phyloP scores from a whole-genome alignment of 2,888 invertebrate species.

The Branchipolynoe longqiensis region DNA sequence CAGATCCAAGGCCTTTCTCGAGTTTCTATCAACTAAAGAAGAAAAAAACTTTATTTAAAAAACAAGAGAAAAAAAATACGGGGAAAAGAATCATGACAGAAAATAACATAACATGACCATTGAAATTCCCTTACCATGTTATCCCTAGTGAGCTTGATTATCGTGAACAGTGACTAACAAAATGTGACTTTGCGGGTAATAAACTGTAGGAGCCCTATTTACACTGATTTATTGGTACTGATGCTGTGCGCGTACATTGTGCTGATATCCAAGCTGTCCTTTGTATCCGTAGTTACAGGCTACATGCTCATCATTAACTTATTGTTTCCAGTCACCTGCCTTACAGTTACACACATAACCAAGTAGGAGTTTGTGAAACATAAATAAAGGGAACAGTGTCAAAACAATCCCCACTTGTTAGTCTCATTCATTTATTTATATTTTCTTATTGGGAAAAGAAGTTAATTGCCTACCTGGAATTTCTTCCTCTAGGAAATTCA shows the following conservation, averaged over 20 bases:
- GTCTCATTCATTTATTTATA: too few species aligned
- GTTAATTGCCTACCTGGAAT: too few species aligned
- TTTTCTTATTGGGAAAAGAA: too few species aligned
- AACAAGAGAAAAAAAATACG: too few species aligned
- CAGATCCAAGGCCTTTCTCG: constrained; percentile 12
- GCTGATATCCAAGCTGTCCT: constrained; percentile 11
- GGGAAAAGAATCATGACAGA: not conserved
- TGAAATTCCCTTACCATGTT: not conserved
- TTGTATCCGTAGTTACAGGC: constrained; percentile 33
- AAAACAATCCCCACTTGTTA: not conserved
- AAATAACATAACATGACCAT: not conserved
- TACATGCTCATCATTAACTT: constrained; percentile 57
- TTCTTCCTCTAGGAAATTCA: not conserved
- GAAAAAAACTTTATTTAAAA: too few species aligned
- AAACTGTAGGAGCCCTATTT: not conserved
- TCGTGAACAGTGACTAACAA: constrained; percentile 19
- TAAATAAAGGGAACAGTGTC: constrained; percentile 53
- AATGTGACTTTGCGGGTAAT: constrained; percentile 2
- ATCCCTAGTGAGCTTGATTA: constrained; percentile 15
- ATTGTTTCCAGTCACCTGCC: constrained; percentile 54
- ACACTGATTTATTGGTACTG: constrained; percentile 7
- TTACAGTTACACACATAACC: constrained; percentile 57
- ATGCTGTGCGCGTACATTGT: not conserved
- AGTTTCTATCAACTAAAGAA: not conserved
- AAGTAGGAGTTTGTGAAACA: constrained; percentile 46